Evolutionary conservation across 2,888 invertebrate genomes (phyloP).

Genomic region (Malachius bipustulatus): DNA sequence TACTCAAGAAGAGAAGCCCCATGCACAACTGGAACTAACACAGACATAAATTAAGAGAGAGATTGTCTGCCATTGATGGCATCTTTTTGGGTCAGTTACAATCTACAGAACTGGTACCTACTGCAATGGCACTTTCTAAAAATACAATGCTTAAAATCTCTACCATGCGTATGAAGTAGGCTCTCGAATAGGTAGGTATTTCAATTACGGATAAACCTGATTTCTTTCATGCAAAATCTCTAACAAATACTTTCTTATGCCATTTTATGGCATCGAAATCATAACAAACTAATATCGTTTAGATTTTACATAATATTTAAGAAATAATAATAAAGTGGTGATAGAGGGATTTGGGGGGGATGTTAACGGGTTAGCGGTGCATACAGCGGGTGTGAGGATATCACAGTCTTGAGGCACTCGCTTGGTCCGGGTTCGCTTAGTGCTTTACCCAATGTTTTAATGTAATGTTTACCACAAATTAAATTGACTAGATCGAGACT

Average conservation of each 20-base stretch:
- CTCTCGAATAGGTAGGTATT: conserved; percentile 23
- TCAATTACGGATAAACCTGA: conserved; percentile 13
- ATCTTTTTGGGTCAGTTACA: conserved; percentile 40
- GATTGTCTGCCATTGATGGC: conserved; percentile 13
- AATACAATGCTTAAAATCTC: conserved; percentile 33
- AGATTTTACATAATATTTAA: conserved; percentile 1
- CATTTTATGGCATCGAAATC: too few species aligned
- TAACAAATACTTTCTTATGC: conserved; percentile 20
- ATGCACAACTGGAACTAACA: conserved; percentile 31
- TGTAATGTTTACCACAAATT: conserved; percentile 18
- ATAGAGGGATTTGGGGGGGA: conserved; percentile 16
- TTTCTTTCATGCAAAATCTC: conserved; percentile 16
- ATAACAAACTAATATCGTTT: too few species aligned
- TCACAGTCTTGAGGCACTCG: conserved; percentile 40
- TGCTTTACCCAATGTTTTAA: conserved; percentile 23
- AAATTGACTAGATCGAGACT: background rate
- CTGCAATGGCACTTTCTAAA: conserved; percentile 37
- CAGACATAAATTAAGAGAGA: conserved; percentile 23
- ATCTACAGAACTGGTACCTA: conserved; percentile 35
- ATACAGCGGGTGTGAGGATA: conserved; percentile 33
- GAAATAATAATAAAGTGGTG: conserved; percentile 8
- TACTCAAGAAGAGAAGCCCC: conserved; percentile 29
- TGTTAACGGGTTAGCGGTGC: conserved; percentile 27
- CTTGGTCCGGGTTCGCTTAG: conserved; percentile 33
- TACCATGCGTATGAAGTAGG: conserved; percentile 37